Percentiles rank a stretch among this genome's conserved stretches.
Evolutionary conservation across 2,113 vertebrate genomes (phyloP).

Genomic region (Holacanthus passer): DNA sequence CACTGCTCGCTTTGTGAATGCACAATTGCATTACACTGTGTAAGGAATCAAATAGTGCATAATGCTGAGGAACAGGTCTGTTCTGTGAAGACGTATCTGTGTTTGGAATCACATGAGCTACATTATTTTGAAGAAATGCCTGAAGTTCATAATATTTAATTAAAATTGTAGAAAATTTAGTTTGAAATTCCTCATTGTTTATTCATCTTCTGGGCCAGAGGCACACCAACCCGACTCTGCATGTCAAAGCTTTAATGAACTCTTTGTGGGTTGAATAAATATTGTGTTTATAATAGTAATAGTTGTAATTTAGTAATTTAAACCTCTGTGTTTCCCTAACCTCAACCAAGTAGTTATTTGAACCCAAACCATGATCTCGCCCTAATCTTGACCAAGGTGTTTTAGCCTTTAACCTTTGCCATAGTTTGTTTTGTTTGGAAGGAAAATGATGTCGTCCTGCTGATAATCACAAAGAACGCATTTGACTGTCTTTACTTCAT

Average conservation of each 20-base stretch:
- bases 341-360: no score
- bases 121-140: neutral
- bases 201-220: neutral
- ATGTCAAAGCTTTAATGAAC: conserved; percentile 57
- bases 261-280: conserved; percentile 45
- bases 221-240: neutral
- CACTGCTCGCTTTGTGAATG: conserved; percentile 1
- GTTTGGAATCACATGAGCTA: conserved; percentile 19
- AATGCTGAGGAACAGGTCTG: neutral
- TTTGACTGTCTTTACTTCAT: neutral
- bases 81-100: conserved; percentile 3
- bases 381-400: no score
- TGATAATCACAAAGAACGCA: no score
- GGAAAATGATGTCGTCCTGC: no score
- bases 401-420: no score
- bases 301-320: no score
- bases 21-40: neutral
- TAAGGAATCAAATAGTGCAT: neutral
- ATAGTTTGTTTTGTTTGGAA: no score
- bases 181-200: conserved; percentile 4
- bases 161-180: conserved; percentile 7
- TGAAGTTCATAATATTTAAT: conserved; percentile 5
- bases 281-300: no score
- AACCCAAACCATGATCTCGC: no score
- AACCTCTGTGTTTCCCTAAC: no score